These are phyloP conservation scores for Zoanthus sansibaricus DNA, from an alignment of 92 coral and sea anemone genomes.

Conservation along the genomic window DNA sequence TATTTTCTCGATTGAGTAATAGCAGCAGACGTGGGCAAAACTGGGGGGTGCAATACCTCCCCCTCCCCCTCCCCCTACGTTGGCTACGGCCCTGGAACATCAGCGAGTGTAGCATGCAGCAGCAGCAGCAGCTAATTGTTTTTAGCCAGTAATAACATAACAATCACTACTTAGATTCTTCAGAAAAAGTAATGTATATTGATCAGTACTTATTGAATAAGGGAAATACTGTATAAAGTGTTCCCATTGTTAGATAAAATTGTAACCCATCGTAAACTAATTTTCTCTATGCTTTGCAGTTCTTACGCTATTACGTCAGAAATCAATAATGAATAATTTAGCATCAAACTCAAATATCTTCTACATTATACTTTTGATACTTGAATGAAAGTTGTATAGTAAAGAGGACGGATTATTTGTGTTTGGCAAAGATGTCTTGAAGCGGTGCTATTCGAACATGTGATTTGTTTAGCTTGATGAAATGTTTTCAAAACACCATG, in stretches of 20 bases:
- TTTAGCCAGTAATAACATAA: not conserved
- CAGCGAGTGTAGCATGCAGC: not conserved
- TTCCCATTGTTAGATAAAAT: not conserved
- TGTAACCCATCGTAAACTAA: not conserved
- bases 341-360: not conserved
- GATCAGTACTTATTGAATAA: not conserved
- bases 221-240: not conserved
- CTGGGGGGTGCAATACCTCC: no score
- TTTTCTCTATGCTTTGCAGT: constrained; percentile 20
- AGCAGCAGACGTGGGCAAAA: no score
- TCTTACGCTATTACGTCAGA: not conserved
- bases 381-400: not conserved
- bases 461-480: no score
- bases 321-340: not conserved
- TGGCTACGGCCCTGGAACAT: no score
- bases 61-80: no score
- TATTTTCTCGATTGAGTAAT: no score
- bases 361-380: not conserved
- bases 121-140: not conserved
- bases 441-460: no score
- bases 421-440: no score
- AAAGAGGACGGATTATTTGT: no score
- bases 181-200: not conserved
- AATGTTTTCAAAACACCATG: no score
- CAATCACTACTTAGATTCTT: not conserved